Evolutionary conservation across 2,113 vertebrate species (phyloP).

Genomic region (Antechinus stuartii): DNA sequence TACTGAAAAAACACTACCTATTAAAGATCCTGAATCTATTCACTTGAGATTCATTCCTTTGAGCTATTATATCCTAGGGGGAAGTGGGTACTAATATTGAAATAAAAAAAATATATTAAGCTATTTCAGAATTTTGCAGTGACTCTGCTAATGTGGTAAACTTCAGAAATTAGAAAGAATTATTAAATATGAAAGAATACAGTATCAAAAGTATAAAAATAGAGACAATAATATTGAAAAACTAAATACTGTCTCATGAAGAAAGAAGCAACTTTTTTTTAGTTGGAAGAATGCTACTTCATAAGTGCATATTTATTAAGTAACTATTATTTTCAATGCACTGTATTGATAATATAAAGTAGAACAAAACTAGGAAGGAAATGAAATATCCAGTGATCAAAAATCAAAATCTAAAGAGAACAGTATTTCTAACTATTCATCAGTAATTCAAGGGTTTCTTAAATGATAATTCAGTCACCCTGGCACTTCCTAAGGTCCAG

Average conservation of each 20-base stretch:
- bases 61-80: background rate
- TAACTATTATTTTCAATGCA: background rate
- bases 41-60: background rate
- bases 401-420: background rate
- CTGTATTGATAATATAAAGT: background rate
- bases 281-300: background rate
- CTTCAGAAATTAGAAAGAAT: background rate
- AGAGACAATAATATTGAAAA: background rate
- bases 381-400: background rate
- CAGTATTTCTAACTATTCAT: background rate
- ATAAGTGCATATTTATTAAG: background rate
- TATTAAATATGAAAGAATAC: slow-evolving; percentile 12
- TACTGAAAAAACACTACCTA: background rate
- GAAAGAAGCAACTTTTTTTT: background rate
- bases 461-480: background rate
- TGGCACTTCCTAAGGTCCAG: background rate
- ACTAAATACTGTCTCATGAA: background rate
- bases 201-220: background rate
- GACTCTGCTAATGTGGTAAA: background rate
- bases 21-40: background rate
- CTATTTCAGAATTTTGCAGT: background rate
- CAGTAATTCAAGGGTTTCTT: background rate
- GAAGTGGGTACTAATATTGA: background rate
- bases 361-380: background rate
- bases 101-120: slow-evolving; percentile 1